A percentile compares a stretch with the other conserved stretches of the same genome.
phyloP scores from a whole-genome alignment of 2,888 invertebrate species.

The Drosophila multiciliata region DNA sequence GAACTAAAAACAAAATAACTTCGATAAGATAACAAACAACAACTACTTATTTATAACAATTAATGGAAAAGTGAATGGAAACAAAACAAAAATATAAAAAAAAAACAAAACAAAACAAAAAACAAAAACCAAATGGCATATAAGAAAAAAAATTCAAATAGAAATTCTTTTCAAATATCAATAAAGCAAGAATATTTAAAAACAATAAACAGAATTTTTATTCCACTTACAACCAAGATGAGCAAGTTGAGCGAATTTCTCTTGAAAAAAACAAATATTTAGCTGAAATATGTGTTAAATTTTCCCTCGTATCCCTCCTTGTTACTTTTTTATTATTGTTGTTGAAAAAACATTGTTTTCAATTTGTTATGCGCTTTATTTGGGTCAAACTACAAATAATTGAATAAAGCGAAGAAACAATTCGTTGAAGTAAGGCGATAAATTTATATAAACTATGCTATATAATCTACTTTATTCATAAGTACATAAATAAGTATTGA shows the following conservation, averaged over 20 bases:
- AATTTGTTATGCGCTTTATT: constrained; percentile 52
- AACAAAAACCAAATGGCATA: constrained; percentile 41
- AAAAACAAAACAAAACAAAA: constrained; percentile 32
- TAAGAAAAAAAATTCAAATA: constrained; percentile 70
- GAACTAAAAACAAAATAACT: constrained; percentile 28
- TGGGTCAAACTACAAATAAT: constrained; percentile 33
- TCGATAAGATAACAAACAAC: constrained; percentile 48
- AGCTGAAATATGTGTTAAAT: not conserved
- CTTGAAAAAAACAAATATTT: not conserved
- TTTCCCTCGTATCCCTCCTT: not conserved
- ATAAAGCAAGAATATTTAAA: constrained; percentile 74
- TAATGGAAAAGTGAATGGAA: constrained; percentile 53
- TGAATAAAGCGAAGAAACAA: constrained; percentile 54
- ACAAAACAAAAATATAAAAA: constrained; percentile 35
- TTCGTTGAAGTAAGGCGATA: constrained; percentile 56
- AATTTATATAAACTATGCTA: constrained; percentile 4
- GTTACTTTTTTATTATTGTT: not conserved
- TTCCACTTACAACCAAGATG: not conserved
- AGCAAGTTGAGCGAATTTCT: not conserved
- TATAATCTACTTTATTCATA: constrained; percentile 9
- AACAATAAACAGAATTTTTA: constrained; percentile 10
- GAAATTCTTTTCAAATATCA: constrained; percentile 82
- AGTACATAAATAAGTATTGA: constrained; percentile 55
- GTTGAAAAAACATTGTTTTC: constrained; percentile 3
- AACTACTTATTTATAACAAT: constrained; percentile 63